Percentiles rank a stretch among this genome's conserved stretches.
Evolutionary conservation across 2,888 invertebrate species (phyloP).

Genomic region (Morpho deidamia): DNA sequence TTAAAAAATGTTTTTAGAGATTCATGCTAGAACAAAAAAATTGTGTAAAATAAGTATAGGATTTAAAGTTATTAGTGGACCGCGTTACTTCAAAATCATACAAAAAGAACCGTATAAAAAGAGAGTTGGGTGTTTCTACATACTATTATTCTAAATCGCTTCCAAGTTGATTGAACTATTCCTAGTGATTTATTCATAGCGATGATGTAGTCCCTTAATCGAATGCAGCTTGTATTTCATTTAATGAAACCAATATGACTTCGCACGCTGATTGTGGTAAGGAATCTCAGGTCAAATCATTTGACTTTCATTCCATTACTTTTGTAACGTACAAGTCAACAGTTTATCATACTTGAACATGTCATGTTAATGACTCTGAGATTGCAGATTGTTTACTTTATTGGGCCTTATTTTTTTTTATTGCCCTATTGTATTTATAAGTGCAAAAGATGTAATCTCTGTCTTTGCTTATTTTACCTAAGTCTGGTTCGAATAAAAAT

Average conservation of each 20-base stretch:
- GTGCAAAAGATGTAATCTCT: no score
- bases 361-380: conserved; percentile 10
- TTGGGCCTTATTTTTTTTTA: no score
- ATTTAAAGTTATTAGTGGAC: no score
- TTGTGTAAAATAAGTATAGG: no score
- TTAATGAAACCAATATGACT: conserved; percentile 60
- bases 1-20: no score
- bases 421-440: no score
- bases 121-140: no score
- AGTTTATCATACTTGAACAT: conserved; percentile 18
- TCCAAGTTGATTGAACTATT: conserved; percentile 5
- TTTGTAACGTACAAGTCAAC: conserved; percentile 16
- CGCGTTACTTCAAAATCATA: no score
- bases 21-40: no score
- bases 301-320: conserved; percentile 62
- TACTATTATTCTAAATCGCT: background rate
- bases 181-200: conserved; percentile 35
- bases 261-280: conserved; percentile 69
- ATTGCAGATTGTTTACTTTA: conserved; percentile 12
- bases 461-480: no score
- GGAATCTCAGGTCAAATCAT: conserved; percentile 50
- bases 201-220: conserved; percentile 55
- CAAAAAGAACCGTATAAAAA: no score
- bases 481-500: no score
- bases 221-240: conserved; percentile 61